Percentiles rank a stretch among this genome's conserved stretches.
Conservation (phyloP, 1,140 invertebrate genomes). For the Sycophila sp. region DNA sequence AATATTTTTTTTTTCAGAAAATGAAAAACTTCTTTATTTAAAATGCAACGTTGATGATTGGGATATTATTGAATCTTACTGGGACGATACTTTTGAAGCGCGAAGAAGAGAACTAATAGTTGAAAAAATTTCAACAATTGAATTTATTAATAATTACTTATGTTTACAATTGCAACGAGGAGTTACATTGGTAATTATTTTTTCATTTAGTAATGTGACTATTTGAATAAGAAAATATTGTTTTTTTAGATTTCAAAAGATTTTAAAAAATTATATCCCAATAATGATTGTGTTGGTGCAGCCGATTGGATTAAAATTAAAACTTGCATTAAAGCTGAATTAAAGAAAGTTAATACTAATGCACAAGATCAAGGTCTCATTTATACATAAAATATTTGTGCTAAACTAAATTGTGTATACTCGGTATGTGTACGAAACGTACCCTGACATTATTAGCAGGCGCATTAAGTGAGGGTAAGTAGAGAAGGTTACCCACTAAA, state of each 20-base stretch:
- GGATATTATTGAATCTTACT: background rate
- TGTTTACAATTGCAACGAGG: background rate
- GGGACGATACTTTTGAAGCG: background rate
- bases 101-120: background rate
- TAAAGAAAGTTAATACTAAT: too few relatives aligned
- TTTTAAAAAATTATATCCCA: background rate
- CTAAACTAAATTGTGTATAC: too few relatives aligned
- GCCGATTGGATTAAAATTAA: too few relatives aligned
- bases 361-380: too few relatives aligned
- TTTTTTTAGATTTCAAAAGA: background rate
- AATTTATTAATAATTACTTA: background rate
- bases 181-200: background rate
- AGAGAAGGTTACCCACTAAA: too few relatives aligned
- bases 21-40: background rate
- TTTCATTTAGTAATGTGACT: too few relatives aligned
- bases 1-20: background rate
- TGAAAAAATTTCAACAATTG: background rate
- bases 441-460: too few relatives aligned
- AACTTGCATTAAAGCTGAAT: too few relatives aligned
- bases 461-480: too few relatives aligned
- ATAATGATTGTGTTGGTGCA: too few relatives aligned
- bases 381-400: too few relatives aligned
- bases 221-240: background rate
- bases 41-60: constrained; percentile 1
- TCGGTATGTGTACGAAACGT: too few relatives aligned